Evolutionary conservation across 2,113 vertebrate genomes (phyloP), one percentile per base, ranked within the genome.

Genomic region (Bubo bubo): DNA sequence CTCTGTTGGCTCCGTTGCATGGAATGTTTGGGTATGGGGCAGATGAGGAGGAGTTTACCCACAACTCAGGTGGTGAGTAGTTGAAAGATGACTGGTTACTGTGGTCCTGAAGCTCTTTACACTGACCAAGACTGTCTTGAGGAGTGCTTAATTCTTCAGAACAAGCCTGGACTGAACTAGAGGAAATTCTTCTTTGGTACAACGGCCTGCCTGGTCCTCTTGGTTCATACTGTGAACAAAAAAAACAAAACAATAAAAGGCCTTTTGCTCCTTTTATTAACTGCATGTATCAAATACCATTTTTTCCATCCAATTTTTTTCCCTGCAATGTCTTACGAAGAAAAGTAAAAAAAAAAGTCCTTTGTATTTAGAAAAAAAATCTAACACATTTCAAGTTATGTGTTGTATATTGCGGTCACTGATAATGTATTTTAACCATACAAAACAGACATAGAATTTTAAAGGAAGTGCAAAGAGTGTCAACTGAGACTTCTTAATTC

Each of bases 181-280:
- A 99, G 83, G 99, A 99, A 98, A 99, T 99, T 98, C 99, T 99
- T 97, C 99, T 99, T 98, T 99, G 99, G 99, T 99, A 99, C 96
- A 99, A 99, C 47, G 99, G 99, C 99, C 99, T 99, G 81, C 99
- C 99, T 35, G 99, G 99, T 97, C 99, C 99, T 98, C 99, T 98
- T 92, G 99, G 99, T 99, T 99, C 99, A 99, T 99, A 99, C 99
- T 99, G 96, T 23, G 59, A 56, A 63, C n/a, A 79, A 49, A 86
- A 53, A 74, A 41, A 80, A 59, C 28, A 90, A 83, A 89, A 68
- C 17, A 76, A 91, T 70, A 94, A 90, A 90, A 63, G 41, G 34
- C 27, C 24, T 82, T 94, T 90, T 82, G 43, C 8, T 71, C 27
- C 88, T 86, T 84, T 94, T 52, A 71, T 74, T 50, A 67, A 59